These are phyloP conservation scores for Enteromius anoplus DNA, from an alignment of 2,797 vertebrate genomes.

Conservation along the genomic window DNA sequence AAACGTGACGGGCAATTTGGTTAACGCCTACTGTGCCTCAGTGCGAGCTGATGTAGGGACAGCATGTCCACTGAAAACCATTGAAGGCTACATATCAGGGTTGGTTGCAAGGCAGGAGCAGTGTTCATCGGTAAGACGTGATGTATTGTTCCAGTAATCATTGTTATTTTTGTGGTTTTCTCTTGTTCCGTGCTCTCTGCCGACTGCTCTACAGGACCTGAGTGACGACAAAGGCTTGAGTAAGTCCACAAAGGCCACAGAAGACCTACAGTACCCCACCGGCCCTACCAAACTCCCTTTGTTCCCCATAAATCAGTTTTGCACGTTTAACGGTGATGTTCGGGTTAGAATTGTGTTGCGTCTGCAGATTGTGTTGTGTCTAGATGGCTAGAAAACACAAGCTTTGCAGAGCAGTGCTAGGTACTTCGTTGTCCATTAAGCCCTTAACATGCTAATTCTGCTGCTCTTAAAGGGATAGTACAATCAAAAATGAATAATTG, in stretches of 20 bases:
- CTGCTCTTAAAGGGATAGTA: not conserved
- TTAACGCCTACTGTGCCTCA: not conserved
- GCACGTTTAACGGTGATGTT: not conserved
- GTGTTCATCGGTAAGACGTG: slow-evolving; percentile 47
- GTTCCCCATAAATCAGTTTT: slow-evolving; percentile 3
- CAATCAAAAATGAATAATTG: not conserved
- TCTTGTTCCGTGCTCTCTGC: slow-evolving; percentile 76
- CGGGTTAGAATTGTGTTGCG: not conserved
- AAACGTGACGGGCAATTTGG: not conserved
- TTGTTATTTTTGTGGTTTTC: slow-evolving; percentile 87
- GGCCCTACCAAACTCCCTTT: slow-evolving; percentile 33
- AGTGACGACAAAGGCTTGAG: slow-evolving; percentile 97
- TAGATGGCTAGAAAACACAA: slow-evolving; percentile 13
- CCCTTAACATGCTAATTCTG: not conserved
- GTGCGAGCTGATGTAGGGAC: not conserved
- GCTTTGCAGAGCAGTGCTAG: not conserved
- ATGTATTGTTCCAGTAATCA: slow-evolving; percentile 53
- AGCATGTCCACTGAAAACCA: not conserved
- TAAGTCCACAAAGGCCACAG: slow-evolving; percentile 79
- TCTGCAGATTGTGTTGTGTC: not conserved
- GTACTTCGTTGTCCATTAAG: not conserved
- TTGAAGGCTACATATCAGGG: slow-evolving; percentile 40
- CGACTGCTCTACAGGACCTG: slow-evolving; percentile 93
- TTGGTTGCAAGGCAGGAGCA: slow-evolving; percentile 54
- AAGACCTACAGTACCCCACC: slow-evolving; percentile 39